Evolutionary conservation across 2,113 vertebrate genomes (phyloP).

Genomic region (Neoarius graeffei): DNA sequence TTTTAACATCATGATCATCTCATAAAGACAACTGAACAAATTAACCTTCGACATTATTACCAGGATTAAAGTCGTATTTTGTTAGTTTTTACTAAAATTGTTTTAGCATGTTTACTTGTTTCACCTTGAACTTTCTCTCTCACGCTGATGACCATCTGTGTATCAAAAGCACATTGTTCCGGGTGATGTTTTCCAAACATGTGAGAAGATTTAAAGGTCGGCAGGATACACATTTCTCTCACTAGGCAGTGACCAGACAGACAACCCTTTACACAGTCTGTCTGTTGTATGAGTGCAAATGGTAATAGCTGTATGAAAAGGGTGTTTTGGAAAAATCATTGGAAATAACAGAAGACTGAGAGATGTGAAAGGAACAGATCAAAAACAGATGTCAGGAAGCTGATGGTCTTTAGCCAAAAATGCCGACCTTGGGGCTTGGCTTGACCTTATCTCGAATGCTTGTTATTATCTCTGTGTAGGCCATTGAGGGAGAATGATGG

Average conservation of each 20-base stretch:
- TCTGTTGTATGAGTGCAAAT: constrained; percentile 17
- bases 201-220: constrained; percentile 10
- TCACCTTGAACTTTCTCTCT: background rate
- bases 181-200: background rate
- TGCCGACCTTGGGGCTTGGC: constrained; percentile 34
- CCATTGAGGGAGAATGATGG: background rate
- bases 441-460: constrained; percentile 34
- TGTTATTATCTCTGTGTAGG: constrained; percentile 24
- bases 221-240: constrained; percentile 21
- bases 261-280: background rate
- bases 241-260: constrained; percentile 23
- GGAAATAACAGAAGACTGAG: constrained; percentile 14
- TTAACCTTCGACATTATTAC: background rate
- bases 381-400: constrained; percentile 41
- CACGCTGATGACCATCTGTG: background rate
- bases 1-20: background rate
- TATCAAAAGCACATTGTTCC: background rate
- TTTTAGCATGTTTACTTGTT: background rate
- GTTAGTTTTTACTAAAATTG: background rate
- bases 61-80: background rate
- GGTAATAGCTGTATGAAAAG: constrained; percentile 26
- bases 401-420: constrained; percentile 25
- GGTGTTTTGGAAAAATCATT: constrained; percentile 39
- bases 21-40: background rate
- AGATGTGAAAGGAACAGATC: constrained; percentile 22